These are phyloP conservation scores for Acinonyx jubatus DNA, from an alignment of 2,113 vertebrate species.

Conservation along the genomic window DNA sequence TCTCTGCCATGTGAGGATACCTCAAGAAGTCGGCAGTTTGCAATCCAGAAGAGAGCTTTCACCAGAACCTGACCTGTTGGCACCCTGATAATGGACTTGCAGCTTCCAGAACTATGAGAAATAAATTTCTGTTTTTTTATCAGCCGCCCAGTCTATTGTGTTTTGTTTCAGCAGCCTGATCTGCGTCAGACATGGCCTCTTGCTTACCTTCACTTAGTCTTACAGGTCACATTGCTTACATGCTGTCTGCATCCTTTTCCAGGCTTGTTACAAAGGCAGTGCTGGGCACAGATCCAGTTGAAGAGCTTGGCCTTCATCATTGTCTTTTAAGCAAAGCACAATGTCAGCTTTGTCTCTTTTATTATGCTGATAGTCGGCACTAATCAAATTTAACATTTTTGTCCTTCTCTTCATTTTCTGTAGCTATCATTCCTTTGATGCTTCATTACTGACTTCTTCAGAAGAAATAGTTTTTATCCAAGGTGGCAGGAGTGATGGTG, in stretches of 20 bases:
- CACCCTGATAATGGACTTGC: neutral
- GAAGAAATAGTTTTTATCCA: neutral
- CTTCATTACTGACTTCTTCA: conserved; percentile 19
- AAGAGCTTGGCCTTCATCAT: conserved; percentile 44
- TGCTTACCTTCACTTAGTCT: neutral
- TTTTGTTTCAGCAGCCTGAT: neutral
- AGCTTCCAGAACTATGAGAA: neutral
- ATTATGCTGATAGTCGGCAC: conserved; percentile 24
- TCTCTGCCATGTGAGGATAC: neutral
- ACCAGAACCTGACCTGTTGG: neutral
- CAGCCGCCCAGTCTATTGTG: neutral
- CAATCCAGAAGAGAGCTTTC: neutral
- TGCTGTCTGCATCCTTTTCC: conserved; percentile 37
- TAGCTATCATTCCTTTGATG: conserved; percentile 32
- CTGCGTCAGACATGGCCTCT: neutral
- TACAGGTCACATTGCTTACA: neutral
- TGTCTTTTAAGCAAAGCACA: conserved; percentile 67
- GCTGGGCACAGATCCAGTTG: conserved; percentile 34
- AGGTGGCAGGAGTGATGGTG: neutral
- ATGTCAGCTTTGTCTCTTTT: conserved; percentile 64
- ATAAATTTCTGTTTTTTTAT: neutral
- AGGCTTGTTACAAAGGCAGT: conserved; percentile 36
- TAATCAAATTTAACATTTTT: conserved; percentile 71
- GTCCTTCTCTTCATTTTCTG: conserved; percentile 48
- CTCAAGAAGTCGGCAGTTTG: neutral